Evolutionary conservation across 2,888 invertebrate genomes (phyloP).

Genomic region (Apeira syringaria): DNA sequence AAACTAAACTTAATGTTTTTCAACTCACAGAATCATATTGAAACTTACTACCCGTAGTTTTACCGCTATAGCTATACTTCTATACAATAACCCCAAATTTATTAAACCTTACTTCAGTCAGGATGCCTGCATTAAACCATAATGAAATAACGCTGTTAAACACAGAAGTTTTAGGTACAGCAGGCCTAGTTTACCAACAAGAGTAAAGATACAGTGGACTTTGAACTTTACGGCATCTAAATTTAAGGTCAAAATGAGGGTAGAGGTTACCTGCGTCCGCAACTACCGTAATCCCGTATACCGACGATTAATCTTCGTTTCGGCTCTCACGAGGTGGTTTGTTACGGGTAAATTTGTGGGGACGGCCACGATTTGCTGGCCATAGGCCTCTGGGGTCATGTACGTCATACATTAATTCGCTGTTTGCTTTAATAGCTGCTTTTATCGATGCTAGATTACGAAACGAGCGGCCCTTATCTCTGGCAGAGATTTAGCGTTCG

Average conservation of each 20-base stretch:
- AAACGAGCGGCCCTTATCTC: slow-evolving; percentile 24
- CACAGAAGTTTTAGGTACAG: slow-evolving; percentile 51
- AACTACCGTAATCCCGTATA: slow-evolving; percentile 66
- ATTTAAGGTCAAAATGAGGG: slow-evolving; percentile 34
- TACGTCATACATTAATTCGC: slow-evolving; percentile 74
- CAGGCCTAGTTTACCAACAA: slow-evolving; percentile 39
- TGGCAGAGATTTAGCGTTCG: slow-evolving; percentile 32
- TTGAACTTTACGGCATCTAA: slow-evolving; percentile 42
- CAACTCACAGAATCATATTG: too few relatives aligned
- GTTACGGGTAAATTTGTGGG: slow-evolving; percentile 75
- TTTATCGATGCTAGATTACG: slow-evolving; percentile 57
- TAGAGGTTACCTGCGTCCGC: slow-evolving; percentile 48
- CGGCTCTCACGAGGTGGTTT: slow-evolving; percentile 73
- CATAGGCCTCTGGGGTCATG: slow-evolving; percentile 64
- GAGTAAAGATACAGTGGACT: slow-evolving; percentile 4
- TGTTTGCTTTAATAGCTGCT: slow-evolving; percentile 67
- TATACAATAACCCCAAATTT: slow-evolving; percentile 28
- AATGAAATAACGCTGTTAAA: slow-evolving; percentile 57
- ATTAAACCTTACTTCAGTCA: slow-evolving; percentile 38
- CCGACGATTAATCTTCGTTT: slow-evolving; percentile 73
- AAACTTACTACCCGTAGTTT: too few relatives aligned
- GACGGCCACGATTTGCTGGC: slow-evolving; percentile 68
- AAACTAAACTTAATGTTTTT: too few relatives aligned
- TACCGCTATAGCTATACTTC: too few relatives aligned
- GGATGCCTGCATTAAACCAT: slow-evolving; percentile 45